A percentile compares a stretch with the other conserved stretches of the same genome.
Conservation (phyloP, 2,113 vertebrate genomes). For the Aphyosemion australe region DNA sequence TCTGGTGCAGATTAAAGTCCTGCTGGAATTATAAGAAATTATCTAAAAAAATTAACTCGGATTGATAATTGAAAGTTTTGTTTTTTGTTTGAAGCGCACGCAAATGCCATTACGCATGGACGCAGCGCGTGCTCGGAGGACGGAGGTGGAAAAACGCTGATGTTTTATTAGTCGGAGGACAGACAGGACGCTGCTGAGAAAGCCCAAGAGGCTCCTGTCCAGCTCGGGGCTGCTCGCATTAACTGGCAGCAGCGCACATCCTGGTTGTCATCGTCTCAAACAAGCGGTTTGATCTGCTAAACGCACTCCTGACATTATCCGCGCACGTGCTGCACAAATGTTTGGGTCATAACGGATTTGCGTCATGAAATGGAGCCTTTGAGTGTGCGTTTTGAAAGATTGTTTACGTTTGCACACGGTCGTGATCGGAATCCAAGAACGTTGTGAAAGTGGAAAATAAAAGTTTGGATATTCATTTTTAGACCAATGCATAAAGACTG, state of each 20-base stretch:
- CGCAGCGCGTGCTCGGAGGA: background rate
- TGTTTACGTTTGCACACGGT: no score
- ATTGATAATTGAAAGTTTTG: no score
- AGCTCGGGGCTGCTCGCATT: constrained; percentile 18
- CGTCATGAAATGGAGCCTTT: constrained; percentile 20
- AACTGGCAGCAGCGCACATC: constrained; percentile 46
- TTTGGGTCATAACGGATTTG: constrained; percentile 41
- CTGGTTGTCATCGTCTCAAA: constrained; percentile 43
- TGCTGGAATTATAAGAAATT: no score
- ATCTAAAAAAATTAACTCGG: no score
- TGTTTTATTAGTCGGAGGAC: constrained; percentile 26
- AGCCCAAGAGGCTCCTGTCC: no score
- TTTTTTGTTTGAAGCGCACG: no score
- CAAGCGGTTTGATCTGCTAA: constrained; percentile 39
- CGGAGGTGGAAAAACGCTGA: constrained; percentile 42
- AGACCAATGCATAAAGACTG: no score
- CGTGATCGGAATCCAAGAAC: no score
- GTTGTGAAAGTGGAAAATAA: no score
- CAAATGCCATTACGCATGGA: background rate
- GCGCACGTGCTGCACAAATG: constrained; percentile 37
- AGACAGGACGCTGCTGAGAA: background rate
- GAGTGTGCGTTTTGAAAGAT: no score
- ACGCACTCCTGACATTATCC: constrained; percentile 42
- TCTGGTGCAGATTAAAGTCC: no score
- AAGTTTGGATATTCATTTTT: no score